A percentile compares a stretch with the other conserved stretches of the same genome.
These are phyloP conservation scores for Trogon melanurus DNA, from an alignment of 2,113 vertebrate genomes.

Conservation along the genomic window DNA sequence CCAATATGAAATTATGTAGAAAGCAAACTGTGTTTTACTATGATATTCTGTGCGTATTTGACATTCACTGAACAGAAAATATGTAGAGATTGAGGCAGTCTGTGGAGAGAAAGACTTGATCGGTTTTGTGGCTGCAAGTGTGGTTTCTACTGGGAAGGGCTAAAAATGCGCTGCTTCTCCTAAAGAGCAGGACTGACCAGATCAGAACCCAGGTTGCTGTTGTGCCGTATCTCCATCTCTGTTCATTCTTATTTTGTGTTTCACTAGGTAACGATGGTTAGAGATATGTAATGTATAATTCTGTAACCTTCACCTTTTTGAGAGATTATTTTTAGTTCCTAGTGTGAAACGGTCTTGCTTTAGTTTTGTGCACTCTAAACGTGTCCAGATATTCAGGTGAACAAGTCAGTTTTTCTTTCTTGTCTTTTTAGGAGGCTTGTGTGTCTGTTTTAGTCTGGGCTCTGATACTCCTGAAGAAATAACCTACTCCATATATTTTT, in stretches of 20 bases:
- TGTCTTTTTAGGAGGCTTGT: conserved; percentile 85
- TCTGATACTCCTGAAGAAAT: conserved; percentile 71
- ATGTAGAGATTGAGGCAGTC: not conserved
- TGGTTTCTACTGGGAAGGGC: not conserved
- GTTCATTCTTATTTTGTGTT: not conserved
- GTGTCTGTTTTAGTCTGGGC: conserved; percentile 84
- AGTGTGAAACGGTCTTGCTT: not conserved
- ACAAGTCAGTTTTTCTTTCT: not conserved
- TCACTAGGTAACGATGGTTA: not conserved
- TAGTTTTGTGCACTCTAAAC: not conserved
- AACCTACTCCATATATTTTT: conserved; percentile 83
- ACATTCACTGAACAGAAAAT: not conserved
- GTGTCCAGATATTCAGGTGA: not conserved
- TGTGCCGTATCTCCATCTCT: not conserved
- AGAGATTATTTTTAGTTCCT: not conserved
- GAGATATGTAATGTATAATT: not conserved
- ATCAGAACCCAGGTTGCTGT: not conserved
- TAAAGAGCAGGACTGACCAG: not conserved
- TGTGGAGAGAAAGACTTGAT: not conserved
- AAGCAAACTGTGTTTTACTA: not conserved
- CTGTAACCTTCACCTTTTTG: not conserved
- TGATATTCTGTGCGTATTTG: not conserved
- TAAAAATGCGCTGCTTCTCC: not conserved
- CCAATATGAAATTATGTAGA: not conserved
- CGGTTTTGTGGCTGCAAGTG: not conserved